Evolutionary conservation across 1,140 invertebrate genomes (phyloP).

Genomic region (Aleiodes sp.): DNA sequence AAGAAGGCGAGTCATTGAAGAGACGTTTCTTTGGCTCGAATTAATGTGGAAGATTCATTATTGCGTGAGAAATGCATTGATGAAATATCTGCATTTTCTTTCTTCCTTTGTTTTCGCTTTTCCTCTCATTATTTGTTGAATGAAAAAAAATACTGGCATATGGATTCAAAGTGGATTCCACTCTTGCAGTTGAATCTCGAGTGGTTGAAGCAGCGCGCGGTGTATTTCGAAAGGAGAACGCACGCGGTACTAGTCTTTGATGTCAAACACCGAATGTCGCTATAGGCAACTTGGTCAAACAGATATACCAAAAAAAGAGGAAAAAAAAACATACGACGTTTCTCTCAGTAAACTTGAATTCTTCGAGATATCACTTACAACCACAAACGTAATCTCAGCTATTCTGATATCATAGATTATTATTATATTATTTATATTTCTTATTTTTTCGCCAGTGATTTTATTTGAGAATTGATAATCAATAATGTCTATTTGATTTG

Average conservation of each 20-base stretch:
- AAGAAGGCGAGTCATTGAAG: too few species aligned
- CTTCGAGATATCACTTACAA: conserved; percentile 25
- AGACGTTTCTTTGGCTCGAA: too few species aligned
- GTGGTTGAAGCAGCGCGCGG: neutral
- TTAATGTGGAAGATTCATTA: too few species aligned
- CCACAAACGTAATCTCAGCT: conserved; percentile 19
- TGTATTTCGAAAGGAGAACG: conserved; percentile 1
- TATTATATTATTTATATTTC: too few species aligned
- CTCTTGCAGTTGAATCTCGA: conserved; percentile 10
- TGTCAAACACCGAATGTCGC: conserved; percentile 26
- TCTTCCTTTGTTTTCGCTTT: neutral
- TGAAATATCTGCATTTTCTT: too few species aligned
- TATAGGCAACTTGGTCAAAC: conserved; percentile 35
- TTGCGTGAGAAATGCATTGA: too few species aligned
- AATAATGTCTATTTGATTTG: neutral
- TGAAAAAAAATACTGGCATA: neutral
- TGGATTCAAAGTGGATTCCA: conserved; percentile 16
- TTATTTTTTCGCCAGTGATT: neutral
- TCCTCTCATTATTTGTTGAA: neutral
- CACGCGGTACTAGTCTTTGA: conserved; percentile 27
- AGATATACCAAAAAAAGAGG: conserved; percentile 26
- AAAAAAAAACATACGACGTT: conserved; percentile 14
- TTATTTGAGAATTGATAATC: neutral
- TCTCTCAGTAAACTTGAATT: conserved; percentile 27
- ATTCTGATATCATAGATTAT: neutral